Conservation (phyloP, 1,140 invertebrate species). For the Heliothis subflexa region DNA sequence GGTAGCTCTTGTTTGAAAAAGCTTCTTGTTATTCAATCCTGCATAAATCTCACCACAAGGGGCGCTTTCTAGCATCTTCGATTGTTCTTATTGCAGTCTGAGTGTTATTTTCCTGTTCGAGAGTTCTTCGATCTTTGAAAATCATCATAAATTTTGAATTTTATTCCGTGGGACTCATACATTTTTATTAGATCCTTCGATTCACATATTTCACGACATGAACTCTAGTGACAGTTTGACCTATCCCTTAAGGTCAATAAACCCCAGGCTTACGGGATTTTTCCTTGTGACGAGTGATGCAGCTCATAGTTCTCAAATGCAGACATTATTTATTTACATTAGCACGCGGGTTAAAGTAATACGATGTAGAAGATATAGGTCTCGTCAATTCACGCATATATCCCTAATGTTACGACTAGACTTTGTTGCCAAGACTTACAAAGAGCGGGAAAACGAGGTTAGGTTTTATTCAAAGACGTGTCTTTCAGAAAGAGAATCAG, state of each 20-base stretch:
- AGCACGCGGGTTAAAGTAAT: background rate
- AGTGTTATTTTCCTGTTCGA: conserved; percentile 33
- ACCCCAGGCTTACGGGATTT: conserved; percentile 35
- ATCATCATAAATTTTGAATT: conserved; percentile 50
- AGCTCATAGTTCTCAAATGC: background rate
- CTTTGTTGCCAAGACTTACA: conserved; percentile 24
- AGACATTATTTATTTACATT: background rate
- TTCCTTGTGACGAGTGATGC: background rate
- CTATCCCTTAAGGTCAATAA: conserved; percentile 50
- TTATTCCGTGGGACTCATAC: conserved; percentile 50
- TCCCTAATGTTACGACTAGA: conserved; percentile 14
- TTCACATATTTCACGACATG: conserved; percentile 43
- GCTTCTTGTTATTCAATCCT: background rate
- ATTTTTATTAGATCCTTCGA: conserved; percentile 57
- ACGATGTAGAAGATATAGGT: background rate
- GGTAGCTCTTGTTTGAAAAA: background rate
- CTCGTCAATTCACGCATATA: background rate
- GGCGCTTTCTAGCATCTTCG: conserved; percentile 28
- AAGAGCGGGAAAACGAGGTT: conserved; percentile 19
- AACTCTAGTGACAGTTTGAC: conserved; percentile 50
- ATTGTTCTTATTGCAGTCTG: conserved; percentile 11
- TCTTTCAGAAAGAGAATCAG: conserved; percentile 10
- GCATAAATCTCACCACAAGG: background rate
- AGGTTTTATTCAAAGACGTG: background rate
- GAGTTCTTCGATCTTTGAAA: conserved; percentile 41